Evolutionary conservation across 2,888 invertebrate genomes (phyloP).

Genomic region (Apodemia mormo): DNA sequence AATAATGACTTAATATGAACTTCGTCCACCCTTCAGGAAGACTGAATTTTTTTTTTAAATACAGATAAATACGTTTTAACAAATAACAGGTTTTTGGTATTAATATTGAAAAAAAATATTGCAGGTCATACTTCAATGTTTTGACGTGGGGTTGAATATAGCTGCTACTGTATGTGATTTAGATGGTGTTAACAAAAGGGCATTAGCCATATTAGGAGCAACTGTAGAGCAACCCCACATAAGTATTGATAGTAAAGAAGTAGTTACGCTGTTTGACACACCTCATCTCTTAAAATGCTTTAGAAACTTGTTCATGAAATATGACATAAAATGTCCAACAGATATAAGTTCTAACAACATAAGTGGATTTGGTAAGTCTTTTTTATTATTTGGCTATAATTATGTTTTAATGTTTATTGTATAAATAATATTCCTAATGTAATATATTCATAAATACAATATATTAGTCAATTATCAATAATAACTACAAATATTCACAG

Average conservation of each 20-base stretch:
- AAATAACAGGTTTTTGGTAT: no score
- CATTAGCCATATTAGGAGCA: constrained; percentile 1
- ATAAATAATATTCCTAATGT: no score
- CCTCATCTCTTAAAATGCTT: constrained; percentile 16
- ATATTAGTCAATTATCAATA: no score
- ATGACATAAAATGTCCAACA: constrained; percentile 7
- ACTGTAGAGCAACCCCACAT: constrained; percentile 6
- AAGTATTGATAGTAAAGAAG: neutral
- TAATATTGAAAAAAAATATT: no score
- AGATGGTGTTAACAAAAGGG: constrained; percentile 7
- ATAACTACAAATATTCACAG: no score
- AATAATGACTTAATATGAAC: no score
- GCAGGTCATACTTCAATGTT: neutral
- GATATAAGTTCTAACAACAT: constrained; percentile 1
- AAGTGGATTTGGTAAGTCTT: constrained; percentile 1
- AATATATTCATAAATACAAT: no score
- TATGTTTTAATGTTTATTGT: no score
- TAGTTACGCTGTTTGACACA: constrained; percentile 6
- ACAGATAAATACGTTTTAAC: no score
- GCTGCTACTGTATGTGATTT: constrained; percentile 10
- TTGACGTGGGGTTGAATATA: neutral
- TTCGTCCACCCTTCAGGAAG: no score
- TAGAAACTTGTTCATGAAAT: constrained; percentile 6
- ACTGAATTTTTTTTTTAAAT: no score
- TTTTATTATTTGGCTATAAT: neutral